Evolutionary conservation across 2,113 vertebrate species (phyloP).

Genomic region (Centropus unirufus): DNA sequence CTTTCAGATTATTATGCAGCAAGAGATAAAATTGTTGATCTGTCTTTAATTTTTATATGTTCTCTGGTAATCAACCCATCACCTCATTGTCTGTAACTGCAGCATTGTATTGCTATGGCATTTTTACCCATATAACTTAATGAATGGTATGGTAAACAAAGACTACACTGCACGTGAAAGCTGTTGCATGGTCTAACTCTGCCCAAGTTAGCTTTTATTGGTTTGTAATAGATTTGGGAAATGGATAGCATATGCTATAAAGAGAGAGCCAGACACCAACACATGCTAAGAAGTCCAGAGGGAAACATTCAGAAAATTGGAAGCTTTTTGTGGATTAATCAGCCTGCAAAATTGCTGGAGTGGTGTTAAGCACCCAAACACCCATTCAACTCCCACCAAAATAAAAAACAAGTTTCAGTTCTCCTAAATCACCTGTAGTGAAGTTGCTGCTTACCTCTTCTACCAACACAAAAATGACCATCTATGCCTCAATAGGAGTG

Average conservation of each 20-base stretch:
- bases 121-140: background rate
- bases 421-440: accelerated
- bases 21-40: background rate
- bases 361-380: constrained; percentile 6
- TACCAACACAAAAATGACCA: background rate
- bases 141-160: background rate
- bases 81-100: background rate
- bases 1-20: background rate
- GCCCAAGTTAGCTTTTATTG: background rate
- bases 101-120: background rate
- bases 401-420: background rate
- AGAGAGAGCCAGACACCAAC: constrained; percentile 21
- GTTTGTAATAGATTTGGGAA: background rate
- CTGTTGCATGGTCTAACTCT: background rate
- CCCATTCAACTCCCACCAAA: background rate
- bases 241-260: background rate
- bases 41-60: background rate
- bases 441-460: background rate
- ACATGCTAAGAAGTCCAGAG: constrained; percentile 24
- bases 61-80: background rate
- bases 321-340: constrained; percentile 46
- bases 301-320: constrained; percentile 37
- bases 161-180: background rate
- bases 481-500: accelerated
- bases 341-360: background rate